Conservation (phyloP, 2,888 invertebrate species). For the Amiota minor region DNA sequence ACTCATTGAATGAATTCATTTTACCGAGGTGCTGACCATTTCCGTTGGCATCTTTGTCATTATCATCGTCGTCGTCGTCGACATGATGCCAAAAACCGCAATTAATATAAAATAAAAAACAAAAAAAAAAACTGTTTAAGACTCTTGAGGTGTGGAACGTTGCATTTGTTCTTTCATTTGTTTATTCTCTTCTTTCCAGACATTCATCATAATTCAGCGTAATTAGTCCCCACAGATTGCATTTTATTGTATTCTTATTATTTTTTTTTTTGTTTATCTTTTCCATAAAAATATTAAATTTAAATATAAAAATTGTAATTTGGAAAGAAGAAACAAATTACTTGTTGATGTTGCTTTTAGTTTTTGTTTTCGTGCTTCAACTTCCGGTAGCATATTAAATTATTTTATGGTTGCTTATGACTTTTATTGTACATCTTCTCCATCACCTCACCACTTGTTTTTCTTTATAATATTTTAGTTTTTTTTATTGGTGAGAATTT, state of each 20-base stretch:
- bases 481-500: not conserved
- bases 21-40: not conserved
- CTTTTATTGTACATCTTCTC: not conserved
- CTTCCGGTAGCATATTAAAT: not conserved
- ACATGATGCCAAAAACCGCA: constrained; percentile 5
- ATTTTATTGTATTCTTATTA: constrained; percentile 1
- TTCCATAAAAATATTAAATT: not conserved
- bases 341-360: not conserved
- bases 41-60: not conserved
- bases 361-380: not conserved
- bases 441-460: not conserved
- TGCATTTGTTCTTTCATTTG: too few species aligned
- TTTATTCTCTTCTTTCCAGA: constrained; percentile 5
- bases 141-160: too few species aligned
- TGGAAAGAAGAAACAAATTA: not conserved
- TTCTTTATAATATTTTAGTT: not conserved
- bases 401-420: not conserved
- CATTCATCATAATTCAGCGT: not conserved
- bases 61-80: not conserved
- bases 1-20: too few species aligned
- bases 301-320: not conserved
- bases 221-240: too few species aligned
- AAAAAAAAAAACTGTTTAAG: too few species aligned
- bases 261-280: not conserved
- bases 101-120: too few species aligned